Conservation (phyloP, 2,113 vertebrate genomes). For the Stegostoma tigrinum region DNA sequence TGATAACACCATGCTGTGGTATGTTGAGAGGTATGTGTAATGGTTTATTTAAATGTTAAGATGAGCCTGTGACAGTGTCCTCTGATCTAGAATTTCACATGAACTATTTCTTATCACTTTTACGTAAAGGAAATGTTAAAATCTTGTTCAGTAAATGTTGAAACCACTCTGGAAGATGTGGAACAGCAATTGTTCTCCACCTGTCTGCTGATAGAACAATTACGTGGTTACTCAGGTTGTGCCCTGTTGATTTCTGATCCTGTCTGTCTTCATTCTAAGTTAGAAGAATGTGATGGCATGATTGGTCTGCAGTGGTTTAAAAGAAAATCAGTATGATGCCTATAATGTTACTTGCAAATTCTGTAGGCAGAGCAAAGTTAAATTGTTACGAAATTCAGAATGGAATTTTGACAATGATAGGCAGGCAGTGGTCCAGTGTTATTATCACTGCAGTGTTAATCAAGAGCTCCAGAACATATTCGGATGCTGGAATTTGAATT, state of each 20-base stretch:
- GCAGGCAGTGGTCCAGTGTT: too few species aligned
- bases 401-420: background rate
- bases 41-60: background rate
- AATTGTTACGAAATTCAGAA: constrained; percentile 1
- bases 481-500: too few species aligned
- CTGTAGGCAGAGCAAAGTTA: background rate
- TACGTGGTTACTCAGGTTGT: background rate
- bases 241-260: background rate
- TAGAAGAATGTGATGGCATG: background rate
- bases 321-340: background rate
- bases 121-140: background rate
- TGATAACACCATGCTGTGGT: background rate
- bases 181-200: background rate
- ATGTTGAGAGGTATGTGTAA: background rate
- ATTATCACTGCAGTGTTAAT: too few species aligned
- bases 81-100: background rate
- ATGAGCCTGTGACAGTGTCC: background rate
- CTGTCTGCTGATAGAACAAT: background rate
- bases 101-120: constrained; percentile 15
- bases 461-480: too few species aligned
- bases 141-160: background rate
- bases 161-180: background rate
- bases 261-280: background rate
- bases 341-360: background rate
- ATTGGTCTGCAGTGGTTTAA: background rate